Conservation (phyloP, 2,888 invertebrate species). For the Aleiodes testaceus region DNA sequence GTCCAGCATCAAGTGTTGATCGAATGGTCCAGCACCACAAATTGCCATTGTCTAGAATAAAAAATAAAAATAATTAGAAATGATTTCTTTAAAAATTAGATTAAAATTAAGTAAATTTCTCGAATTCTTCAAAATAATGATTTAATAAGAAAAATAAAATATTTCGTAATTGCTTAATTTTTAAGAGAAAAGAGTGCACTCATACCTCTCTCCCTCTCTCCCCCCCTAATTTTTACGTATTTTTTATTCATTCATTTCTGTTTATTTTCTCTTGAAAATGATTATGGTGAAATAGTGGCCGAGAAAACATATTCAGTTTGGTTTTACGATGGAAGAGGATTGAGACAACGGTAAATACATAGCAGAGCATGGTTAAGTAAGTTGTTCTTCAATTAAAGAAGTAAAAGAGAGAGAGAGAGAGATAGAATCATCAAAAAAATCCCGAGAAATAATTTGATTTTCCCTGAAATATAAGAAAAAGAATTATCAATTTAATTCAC, state of each 20-base stretch:
- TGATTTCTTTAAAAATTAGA: too few relatives aligned
- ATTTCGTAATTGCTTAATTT: constrained; percentile 71
- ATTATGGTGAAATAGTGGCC: constrained; percentile 18
- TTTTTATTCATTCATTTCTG: constrained; percentile 38
- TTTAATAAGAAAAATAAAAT: constrained; percentile 4
- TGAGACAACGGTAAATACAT: constrained; percentile 59
- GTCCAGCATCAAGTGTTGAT: constrained; percentile 67
- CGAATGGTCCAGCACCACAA: constrained; percentile 67
- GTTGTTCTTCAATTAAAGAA: constrained; percentile 18
- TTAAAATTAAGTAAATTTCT: too few relatives aligned
- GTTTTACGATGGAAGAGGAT: constrained; percentile 68
- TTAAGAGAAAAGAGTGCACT: constrained; percentile 57
- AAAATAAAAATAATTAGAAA: constrained; percentile 14
- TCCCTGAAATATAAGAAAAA: background rate
- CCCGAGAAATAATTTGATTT: background rate
- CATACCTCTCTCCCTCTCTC: constrained; percentile 31
- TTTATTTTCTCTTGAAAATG: constrained; percentile 21
- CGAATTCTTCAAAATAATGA: constrained; percentile 13
- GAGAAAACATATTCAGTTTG: constrained; percentile 58
- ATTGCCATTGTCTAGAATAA: constrained; percentile 67
- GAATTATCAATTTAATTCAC: too few relatives aligned
- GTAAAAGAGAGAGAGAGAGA: background rate
- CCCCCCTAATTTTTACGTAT: constrained; percentile 32
- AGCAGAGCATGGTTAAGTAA: constrained; percentile 32
- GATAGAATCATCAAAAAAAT: constrained; percentile 18